Evolutionary conservation across 2,888 invertebrate species (phyloP).

Genomic region (Hylaea fasciaria): DNA sequence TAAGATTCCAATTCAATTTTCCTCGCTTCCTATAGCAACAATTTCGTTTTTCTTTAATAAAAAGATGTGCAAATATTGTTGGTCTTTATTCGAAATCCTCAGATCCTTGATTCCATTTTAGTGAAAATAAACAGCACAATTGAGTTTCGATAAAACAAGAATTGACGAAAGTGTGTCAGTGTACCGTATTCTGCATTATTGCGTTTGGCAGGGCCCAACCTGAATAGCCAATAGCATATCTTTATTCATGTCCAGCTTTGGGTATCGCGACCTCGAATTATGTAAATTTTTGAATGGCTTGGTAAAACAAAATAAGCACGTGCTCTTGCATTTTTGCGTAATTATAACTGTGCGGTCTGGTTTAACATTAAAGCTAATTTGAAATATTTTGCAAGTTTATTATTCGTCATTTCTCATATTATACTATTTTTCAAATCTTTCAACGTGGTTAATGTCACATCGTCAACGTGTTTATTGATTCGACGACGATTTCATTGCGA

Average conservation of each 20-base stretch:
- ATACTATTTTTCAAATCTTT: too few species aligned
- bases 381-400: neutral
- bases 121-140: too few species aligned
- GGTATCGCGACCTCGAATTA: slow-evolving; percentile 43
- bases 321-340: slow-evolving; percentile 25
- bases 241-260: slow-evolving; percentile 46
- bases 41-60: too few species aligned
- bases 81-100: neutral
- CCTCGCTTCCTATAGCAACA: too few species aligned
- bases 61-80: too few species aligned
- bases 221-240: slow-evolving; percentile 51
- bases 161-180: slow-evolving; percentile 46
- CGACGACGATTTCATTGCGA: slow-evolving; percentile 55
- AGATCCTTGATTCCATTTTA: neutral
- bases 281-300: slow-evolving; percentile 45
- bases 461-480: slow-evolving; percentile 52
- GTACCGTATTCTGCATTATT: slow-evolving; percentile 51
- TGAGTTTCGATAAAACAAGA: slow-evolving; percentile 23
- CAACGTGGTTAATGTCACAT: slow-evolving; percentile 51
- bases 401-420: neutral
- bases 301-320: slow-evolving; percentile 16
- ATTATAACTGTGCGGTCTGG: slow-evolving; percentile 9
- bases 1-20: too few species aligned
- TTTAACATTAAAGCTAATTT: neutral
- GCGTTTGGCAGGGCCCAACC: slow-evolving; percentile 41